Evolutionary conservation across 2,113 vertebrate genomes (phyloP), one percentile per base, ranked within the genome.

Genomic region (Motacilla alba): DNA sequence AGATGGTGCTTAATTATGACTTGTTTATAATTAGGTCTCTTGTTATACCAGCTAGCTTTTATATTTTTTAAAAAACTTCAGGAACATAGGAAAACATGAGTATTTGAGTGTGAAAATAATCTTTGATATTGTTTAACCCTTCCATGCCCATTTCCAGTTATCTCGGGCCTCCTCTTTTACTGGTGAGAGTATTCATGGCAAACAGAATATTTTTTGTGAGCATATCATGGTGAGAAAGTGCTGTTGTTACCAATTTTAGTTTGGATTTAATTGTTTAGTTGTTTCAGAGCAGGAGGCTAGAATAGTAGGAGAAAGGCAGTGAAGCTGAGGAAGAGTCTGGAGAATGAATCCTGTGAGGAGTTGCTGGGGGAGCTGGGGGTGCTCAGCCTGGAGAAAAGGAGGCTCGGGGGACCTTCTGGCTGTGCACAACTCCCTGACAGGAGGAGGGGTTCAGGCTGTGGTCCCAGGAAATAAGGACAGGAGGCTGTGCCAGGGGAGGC

Each of bases 11-110:
- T 96, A 93, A 95, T 96, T 96, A 92, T 74, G 86, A 94, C 80
- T 95, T 95, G 81, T 77, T 94, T 96, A 85, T 95, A 95, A 96
- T 95, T 95, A 88, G 72, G 68, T 93, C 72, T 94, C 82, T 90
- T 78, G 90, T 85, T 74, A 80, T 39, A 47, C 82, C 63, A 95
- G 28, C 37, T 76, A 95, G 43, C 59, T 92, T 63, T 83, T 94
- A 26, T 4, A 55, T 56, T 91, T 88, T 90, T 97, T 95, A 75
- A 80, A 93, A 90, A 96, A 90, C 55, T 93, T 80, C 13, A 74
- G 49, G 28, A 94, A 74, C 44, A 88, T 13, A 64, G 35, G 15
- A 74, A 88, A 94, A 55, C 5, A 41, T 52, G 30, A 85, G 27
- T 62, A 24, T 49, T 63, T 90, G 30, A 67, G 60, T 47, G 47